Conservation (phyloP, 2,797 vertebrate species). For the Sebastes wilsoni region DNA sequence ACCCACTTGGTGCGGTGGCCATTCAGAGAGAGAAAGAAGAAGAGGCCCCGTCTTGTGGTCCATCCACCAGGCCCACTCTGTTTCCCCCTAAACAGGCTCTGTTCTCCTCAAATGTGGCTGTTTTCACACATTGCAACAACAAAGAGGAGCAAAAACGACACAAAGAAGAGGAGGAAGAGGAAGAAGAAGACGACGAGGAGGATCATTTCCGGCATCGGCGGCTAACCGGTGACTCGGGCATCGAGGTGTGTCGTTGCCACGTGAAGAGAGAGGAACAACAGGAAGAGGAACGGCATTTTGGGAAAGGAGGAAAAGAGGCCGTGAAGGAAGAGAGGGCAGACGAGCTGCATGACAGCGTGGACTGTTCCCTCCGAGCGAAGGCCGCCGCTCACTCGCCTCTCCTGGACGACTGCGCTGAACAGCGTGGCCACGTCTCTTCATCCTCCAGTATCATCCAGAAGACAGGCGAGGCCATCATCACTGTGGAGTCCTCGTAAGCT, state of each 20-base stretch:
- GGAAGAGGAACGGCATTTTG: constrained; percentile 55
- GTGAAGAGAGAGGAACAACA: constrained; percentile 78
- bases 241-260: constrained; percentile 88
- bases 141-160: constrained; percentile 51
- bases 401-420: constrained; percentile 28
- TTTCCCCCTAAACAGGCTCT: constrained; percentile 63
- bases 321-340: constrained; percentile 32
- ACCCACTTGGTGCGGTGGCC: constrained; percentile 57
- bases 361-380: constrained; percentile 58
- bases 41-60: not conserved
- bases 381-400: constrained; percentile 23
- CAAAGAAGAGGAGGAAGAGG: constrained; percentile 65
- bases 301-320: constrained; percentile 26
- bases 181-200: constrained; percentile 67
- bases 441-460: constrained; percentile 40
- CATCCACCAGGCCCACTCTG: not conserved
- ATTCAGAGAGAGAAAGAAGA: constrained; percentile 32
- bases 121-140: constrained; percentile 52
- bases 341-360: constrained; percentile 68
- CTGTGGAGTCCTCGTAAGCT: constrained; percentile 70
- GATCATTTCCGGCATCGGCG: constrained; percentile 85
- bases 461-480: constrained; percentile 58
- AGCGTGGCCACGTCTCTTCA: constrained; percentile 16
- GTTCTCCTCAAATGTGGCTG: constrained; percentile 73
- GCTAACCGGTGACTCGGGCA: constrained; percentile 91